Percentiles rank a stretch among this genome's conserved stretches.
Conservation (phyloP, 2,797 vertebrate genomes). For the Pseudochirops corinnae region DNA sequence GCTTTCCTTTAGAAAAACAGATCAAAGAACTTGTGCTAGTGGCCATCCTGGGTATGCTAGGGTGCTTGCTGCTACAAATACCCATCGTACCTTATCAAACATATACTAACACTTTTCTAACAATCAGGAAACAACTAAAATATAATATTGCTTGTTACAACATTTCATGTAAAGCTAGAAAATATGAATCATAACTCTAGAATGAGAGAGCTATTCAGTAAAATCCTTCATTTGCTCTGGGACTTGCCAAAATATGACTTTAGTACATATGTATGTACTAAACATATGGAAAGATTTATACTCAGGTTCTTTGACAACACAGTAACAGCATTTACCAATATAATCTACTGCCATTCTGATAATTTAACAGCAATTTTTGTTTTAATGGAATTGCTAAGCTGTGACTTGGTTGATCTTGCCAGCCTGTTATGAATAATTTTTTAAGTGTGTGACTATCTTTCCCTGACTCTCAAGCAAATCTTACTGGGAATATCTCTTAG, state of each 20-base stretch:
- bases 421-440: background rate
- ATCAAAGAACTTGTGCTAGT: too few relatives aligned
- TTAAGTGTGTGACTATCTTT: background rate
- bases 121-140: background rate
- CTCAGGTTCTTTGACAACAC: background rate
- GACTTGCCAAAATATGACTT: background rate
- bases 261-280: background rate
- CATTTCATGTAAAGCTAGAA: background rate
- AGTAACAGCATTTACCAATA: background rate
- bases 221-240: background rate
- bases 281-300: background rate
- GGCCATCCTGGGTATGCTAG: too few relatives aligned
- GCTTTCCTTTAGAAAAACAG: too few relatives aligned
- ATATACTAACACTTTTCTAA: background rate
- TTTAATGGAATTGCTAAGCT: background rate
- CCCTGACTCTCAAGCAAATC: background rate
- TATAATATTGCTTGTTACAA: background rate
- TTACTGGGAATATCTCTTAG: background rate
- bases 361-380: background rate
- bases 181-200: background rate
- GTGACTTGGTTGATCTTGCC: background rate
- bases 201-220: background rate
- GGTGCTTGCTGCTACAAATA: background rate
- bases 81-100: background rate
- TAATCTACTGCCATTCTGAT: background rate